Conservation (phyloP, 2,113 vertebrate species). For the Toxotes chatareus region DNA sequence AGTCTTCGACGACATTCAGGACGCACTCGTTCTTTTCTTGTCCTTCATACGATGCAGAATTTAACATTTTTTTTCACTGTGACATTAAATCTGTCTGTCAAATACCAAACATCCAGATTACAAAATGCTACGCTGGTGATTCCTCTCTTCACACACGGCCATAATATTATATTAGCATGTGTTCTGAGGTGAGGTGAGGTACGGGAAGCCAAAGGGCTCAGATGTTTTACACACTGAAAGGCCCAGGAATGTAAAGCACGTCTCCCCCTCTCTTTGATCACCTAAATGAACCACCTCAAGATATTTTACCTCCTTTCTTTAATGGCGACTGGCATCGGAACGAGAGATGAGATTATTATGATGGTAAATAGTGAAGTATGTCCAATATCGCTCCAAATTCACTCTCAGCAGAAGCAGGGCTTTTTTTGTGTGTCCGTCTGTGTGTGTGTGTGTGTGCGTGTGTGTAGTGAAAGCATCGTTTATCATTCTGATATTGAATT, state of each 20-base stretch:
- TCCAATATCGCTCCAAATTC: conserved; percentile 26
- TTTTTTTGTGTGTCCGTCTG: neutral
- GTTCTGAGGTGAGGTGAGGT: conserved; percentile 5
- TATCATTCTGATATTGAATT: conserved; percentile 69
- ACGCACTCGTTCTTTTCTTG: no score
- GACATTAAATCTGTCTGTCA: neutral
- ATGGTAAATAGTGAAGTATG: conserved; percentile 35
- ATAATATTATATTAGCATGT: neutral
- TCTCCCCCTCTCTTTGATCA: conserved; percentile 54
- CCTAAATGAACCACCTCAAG: conserved; percentile 8
- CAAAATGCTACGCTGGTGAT: neutral
- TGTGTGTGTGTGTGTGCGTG: neutral
- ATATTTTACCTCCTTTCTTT: neutral
- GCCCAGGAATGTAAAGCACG: conserved; percentile 58
- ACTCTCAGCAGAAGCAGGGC: neutral
- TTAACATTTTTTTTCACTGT: no score
- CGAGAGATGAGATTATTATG: conserved; percentile 22
- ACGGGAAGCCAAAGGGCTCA: conserved; percentile 3
- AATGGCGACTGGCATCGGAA: neutral
- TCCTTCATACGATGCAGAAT: no score
- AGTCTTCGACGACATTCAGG: no score
- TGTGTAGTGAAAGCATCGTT: conserved; percentile 28
- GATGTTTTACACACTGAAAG: conserved; percentile 4
- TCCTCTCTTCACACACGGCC: neutral
- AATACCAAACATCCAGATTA: neutral